Evolutionary conservation across 2,797 vertebrate species (phyloP).

Genomic region (Stomatorhinus walkeri): DNA sequence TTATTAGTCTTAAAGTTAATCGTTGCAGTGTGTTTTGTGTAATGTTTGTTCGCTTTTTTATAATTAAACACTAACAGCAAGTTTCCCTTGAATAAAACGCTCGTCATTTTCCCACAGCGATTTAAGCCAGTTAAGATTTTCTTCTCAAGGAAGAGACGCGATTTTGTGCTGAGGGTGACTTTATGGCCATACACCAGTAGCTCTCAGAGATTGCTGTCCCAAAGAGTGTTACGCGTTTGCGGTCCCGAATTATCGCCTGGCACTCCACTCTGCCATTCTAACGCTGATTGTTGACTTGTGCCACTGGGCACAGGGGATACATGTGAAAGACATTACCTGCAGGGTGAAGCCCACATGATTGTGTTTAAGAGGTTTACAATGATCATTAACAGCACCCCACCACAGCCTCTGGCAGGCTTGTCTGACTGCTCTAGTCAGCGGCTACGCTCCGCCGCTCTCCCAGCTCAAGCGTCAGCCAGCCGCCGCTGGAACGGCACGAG

Average conservation of each 20-base stretch:
- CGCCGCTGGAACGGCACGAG: background rate
- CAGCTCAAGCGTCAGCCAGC: conserved; percentile 12
- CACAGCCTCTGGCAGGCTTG: conserved; percentile 48
- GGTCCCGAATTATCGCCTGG: background rate
- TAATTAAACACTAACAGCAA: background rate
- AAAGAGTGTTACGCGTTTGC: background rate
- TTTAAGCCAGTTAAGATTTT: background rate
- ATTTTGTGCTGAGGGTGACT: background rate
- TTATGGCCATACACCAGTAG: background rate
- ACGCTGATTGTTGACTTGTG: conserved; percentile 30
- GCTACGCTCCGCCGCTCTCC: conserved; percentile 47
- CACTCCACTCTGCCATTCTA: background rate
- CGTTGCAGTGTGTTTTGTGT: background rate
- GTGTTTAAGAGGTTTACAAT: conserved; percentile 68
- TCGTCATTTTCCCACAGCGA: background rate
- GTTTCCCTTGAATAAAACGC: background rate
- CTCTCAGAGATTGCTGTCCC: background rate
- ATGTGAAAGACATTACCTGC: conserved; percentile 59
- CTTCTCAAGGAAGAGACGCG: background rate
- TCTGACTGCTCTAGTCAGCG: conserved; percentile 40
- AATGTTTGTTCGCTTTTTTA: background rate
- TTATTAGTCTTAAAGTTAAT: background rate
- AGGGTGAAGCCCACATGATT: conserved; percentile 63
- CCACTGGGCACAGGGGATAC: conserved; percentile 30
- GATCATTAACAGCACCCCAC: conserved; percentile 71